phyloP scores from a whole-genome alignment of 2,113 vertebrate genomes.

The Antechinus flavipes region DNA sequence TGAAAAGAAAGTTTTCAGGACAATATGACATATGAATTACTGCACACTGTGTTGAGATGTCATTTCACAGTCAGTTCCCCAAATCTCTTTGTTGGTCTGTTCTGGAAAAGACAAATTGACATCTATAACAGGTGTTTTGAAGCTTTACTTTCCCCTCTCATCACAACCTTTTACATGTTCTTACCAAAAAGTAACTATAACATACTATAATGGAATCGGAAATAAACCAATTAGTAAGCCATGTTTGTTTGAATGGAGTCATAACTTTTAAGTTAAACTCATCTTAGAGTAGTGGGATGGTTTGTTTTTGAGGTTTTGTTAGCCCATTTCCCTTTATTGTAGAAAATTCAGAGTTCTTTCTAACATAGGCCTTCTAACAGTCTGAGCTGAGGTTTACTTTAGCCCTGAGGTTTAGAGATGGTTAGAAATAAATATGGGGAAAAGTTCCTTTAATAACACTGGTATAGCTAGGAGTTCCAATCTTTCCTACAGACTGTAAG shows the following conservation, averaged over 20 bases:
- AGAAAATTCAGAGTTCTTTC: not conserved
- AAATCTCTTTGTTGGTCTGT: not conserved
- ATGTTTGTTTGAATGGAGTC: not conserved
- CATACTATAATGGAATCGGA: not conserved
- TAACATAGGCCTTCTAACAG: not conserved
- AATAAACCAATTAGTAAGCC: not conserved
- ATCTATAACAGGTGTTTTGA: not conserved
- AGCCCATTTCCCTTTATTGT: not conserved
- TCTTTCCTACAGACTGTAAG: slow-evolving; percentile 26
- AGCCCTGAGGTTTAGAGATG: not conserved
- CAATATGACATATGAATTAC: not conserved
- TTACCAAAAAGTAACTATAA: not conserved
- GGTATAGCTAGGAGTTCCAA: not conserved
- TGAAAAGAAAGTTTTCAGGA: not conserved
- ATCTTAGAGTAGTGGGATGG: not conserved
- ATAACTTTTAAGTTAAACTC: not conserved
- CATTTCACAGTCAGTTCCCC: not conserved
- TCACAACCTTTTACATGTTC: not conserved
- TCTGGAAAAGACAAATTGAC: slow-evolving; percentile 19
- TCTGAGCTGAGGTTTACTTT: not conserved
- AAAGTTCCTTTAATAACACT: not conserved
- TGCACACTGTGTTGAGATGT: not conserved
- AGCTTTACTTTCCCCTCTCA: not conserved
- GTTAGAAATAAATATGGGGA: not conserved
- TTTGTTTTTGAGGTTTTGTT: too few relatives aligned